A percentile compares a stretch with the other conserved stretches of the same genome.
These are phyloP conservation scores for Rachycentron canadum DNA, from an alignment of 2,797 vertebrate genomes.

Conservation along the genomic window DNA sequence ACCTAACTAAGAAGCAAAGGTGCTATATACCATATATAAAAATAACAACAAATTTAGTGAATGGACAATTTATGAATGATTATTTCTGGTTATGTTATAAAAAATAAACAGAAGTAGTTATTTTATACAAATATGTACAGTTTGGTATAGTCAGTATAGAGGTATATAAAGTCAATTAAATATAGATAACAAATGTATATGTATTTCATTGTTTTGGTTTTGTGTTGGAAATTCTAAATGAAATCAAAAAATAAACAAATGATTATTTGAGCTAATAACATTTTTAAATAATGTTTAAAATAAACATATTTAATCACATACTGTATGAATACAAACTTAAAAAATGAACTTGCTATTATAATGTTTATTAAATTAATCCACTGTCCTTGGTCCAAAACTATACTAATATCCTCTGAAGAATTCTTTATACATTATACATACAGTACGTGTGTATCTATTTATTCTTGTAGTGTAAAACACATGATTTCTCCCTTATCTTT, in stretches of 20 bases:
- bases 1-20: neutral
- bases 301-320: neutral
- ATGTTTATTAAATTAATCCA: no score
- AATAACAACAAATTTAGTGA: no score
- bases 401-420: neutral
- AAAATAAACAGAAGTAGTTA: neutral
- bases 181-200: neutral
- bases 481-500: conserved; percentile 14
- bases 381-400: neutral
- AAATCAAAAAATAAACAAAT: neutral
- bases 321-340: neutral
- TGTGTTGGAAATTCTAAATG: neutral
- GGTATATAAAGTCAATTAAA: neutral
- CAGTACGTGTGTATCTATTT: neutral
- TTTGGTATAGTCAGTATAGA: neutral
- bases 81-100: no score
- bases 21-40: neutral
- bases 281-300: neutral
- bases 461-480: conserved; percentile 1
- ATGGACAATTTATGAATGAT: neutral
- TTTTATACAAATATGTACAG: neutral
- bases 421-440: neutral
- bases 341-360: no score
- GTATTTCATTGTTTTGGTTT: neutral
- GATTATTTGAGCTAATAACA: no score